Percentiles rank a stretch among this genome's conserved stretches.
phyloP scores from a whole-genome alignment of 2,888 invertebrate genomes.

The Notodonta ziczac region DNA sequence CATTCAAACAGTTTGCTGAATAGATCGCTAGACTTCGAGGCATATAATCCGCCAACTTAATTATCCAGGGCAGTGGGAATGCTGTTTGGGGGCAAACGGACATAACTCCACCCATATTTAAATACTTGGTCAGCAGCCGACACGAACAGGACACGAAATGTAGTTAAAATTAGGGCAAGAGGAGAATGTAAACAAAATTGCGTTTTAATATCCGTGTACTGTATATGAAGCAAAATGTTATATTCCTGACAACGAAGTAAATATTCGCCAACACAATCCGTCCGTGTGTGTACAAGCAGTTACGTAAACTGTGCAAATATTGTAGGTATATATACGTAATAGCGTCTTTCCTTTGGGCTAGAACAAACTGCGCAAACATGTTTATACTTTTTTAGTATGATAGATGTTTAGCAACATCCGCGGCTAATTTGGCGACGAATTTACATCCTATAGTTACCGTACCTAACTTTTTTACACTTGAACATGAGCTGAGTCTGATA shows the following conservation, averaged over 20 bases:
- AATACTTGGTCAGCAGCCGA: neutral
- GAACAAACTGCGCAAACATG: slow-evolving; percentile 21
- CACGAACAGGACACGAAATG: neutral
- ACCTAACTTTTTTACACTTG: too few species aligned
- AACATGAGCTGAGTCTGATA: too few species aligned
- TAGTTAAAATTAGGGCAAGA: neutral
- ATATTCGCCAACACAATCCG: neutral
- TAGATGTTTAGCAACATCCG: neutral
- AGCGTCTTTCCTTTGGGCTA: slow-evolving; percentile 13
- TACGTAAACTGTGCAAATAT: slow-evolving; percentile 38
- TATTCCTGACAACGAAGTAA: neutral
- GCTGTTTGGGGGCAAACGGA: neutral
- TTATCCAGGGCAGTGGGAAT: too few species aligned
- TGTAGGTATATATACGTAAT: slow-evolving; percentile 25
- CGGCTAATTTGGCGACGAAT: neutral
- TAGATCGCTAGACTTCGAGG: too few species aligned
- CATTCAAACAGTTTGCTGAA: too few species aligned
- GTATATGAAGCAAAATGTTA: neutral
- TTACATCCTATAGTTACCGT: neutral
- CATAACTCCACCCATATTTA: neutral
- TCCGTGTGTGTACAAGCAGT: slow-evolving; percentile 22
- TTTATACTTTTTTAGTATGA: slow-evolving; percentile 2
- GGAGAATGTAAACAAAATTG: neutral
- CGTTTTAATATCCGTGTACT: neutral
- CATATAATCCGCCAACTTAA: too few species aligned